Conservation (phyloP, 1,140 invertebrate species). For the Tigriopus japonicus region DNA sequence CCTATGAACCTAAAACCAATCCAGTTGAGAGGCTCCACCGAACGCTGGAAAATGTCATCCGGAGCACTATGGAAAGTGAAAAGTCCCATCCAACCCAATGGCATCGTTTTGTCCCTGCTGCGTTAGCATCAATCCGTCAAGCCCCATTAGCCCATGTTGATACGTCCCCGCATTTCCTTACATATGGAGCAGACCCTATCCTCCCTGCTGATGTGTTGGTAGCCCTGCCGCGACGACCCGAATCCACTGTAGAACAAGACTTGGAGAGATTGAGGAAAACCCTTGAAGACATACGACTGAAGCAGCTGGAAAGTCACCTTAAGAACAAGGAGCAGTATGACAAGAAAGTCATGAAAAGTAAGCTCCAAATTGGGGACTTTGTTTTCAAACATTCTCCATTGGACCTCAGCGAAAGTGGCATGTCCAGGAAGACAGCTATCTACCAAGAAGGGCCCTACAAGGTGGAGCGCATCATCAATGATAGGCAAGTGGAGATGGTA, state of each 20-base stretch:
- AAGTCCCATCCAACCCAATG: background rate
- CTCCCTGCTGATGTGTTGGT: background rate
- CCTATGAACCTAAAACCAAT: background rate
- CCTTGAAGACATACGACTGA: background rate
- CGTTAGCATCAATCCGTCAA: background rate
- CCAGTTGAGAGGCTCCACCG: background rate
- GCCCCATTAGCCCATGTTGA: background rate
- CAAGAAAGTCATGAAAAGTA: background rate
- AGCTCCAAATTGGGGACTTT: background rate
- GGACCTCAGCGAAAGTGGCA: background rate
- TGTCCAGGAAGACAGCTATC: background rate
- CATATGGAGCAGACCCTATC: background rate
- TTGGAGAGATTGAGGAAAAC: background rate
- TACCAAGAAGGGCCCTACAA: background rate
- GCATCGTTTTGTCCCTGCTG: background rate
- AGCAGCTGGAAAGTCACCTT: background rate
- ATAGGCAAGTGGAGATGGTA: background rate
- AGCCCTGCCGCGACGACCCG: background rate
- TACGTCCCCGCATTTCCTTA: background rate
- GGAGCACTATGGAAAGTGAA: background rate
- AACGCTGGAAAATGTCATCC: background rate
- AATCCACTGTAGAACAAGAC: background rate
- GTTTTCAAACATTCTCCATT: background rate
- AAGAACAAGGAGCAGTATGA: background rate
- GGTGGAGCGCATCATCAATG: background rate